These are phyloP conservation scores for Lepilemur ruficaudatus DNA, from an alignment of 2,797 vertebrate genomes.

Conservation along the genomic window DNA sequence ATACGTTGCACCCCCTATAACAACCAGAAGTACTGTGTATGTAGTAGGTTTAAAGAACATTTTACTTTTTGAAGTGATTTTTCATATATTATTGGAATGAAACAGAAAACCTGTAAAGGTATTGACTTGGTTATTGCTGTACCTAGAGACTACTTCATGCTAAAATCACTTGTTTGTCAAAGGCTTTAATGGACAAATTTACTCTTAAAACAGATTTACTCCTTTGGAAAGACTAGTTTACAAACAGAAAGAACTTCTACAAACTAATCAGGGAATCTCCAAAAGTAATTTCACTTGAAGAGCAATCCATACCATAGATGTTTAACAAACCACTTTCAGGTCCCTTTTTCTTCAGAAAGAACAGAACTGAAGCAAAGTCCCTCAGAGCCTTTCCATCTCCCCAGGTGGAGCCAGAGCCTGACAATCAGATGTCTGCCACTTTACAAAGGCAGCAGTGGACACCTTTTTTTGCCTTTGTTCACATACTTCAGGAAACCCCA, in stretches of 20 bases:
- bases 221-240: conserved; percentile 20
- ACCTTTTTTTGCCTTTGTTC: neutral
- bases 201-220: conserved; percentile 36
- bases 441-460: neutral
- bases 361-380: neutral
- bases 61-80: conserved; percentile 4
- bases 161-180: conserved; percentile 34
- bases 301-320: neutral
- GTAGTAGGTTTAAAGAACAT: neutral
- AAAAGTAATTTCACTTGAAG: neutral
- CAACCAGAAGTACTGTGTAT: neutral
- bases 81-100: neutral
- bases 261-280: conserved; percentile 22
- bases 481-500: neutral
- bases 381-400: neutral
- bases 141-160: neutral
- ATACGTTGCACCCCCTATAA: neutral
- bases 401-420: neutral
- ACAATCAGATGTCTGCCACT: neutral
- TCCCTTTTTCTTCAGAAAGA: neutral
- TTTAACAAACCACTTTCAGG: conserved; percentile 30
- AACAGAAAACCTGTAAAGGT: conserved; percentile 22
- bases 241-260: conserved; percentile 57
- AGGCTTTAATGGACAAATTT: neutral
- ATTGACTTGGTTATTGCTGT: neutral